Base-by-base conservation (phyloP, 2,888 invertebrate genomes). In the Adela reaumurella region DNA sequence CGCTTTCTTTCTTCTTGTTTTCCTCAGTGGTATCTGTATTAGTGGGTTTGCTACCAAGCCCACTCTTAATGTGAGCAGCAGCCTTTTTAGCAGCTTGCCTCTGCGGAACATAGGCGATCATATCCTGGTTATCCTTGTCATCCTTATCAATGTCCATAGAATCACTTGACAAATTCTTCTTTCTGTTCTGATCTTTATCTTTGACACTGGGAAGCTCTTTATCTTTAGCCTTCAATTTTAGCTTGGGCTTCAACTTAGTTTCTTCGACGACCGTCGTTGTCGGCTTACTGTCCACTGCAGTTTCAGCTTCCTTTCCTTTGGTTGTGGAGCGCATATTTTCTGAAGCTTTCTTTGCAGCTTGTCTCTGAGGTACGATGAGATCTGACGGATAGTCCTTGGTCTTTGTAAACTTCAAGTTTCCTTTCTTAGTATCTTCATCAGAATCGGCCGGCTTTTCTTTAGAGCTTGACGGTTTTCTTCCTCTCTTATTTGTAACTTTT, bases 61-160 rank as follows among this genome's bases (percentile, higher is more conserved):
- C 90, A 65, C 90, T 90, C 64, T 93, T 92, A 49, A 94, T 90
- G 62, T 92, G 92, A 59, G 93, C 93, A 1, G 93, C 92, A 0
- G 94, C 94, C 65, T 94, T 94, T 65, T 93, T 93, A 11, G 94
- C 94, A 1, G 94, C 94, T 69, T 93, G 92, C 52, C 94, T 77
- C 64, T 94, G 94, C 1, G 94, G 94, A 18, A 94, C 94, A 65
- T 92, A 92, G 0, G 91, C 87, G 43, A 92, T 82, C 45, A 88
- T 81, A 59, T 87, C 84, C 56, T 71, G 71, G 54, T 62, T 65
- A 57, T 84, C 84, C 59, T 87, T 86, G 24, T 84, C 85, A 3
- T 73, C 62, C 59, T 87, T 86, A 20, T 84, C 85, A 2, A 73
- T 62, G 51, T 88, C 88, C 61, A 86, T 87, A 2, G 68, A 61